Conservation (phyloP, 2,113 vertebrate genomes). For the Micromys minutus region DNA sequence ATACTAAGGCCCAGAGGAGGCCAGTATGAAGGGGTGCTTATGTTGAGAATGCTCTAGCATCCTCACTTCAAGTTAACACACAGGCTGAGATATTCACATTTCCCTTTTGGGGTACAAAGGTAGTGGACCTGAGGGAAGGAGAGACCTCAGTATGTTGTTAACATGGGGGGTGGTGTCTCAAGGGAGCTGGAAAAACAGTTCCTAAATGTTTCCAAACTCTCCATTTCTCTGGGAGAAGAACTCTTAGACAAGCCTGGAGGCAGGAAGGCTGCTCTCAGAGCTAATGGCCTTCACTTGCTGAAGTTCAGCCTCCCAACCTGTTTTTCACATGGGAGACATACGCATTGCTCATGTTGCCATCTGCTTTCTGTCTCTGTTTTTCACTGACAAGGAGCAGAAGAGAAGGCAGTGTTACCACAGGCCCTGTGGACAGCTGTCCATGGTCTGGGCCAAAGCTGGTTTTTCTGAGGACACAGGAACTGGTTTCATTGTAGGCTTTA, state of each 20-base stretch:
- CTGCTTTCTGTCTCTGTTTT: not conserved
- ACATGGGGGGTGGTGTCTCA: not conserved
- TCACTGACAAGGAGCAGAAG: not conserved
- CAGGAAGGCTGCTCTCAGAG: not conserved
- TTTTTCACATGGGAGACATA: not conserved
- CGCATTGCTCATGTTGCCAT: not conserved
- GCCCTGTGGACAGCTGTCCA: not conserved
- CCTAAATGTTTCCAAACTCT: not conserved
- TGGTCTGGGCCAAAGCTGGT: not conserved
- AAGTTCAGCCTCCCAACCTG: not conserved
- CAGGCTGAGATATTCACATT: not conserved
- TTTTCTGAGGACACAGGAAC: not conserved
- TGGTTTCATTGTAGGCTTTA: not conserved
- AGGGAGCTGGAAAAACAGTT: not conserved
- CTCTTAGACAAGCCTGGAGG: not conserved
- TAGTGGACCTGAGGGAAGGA: not conserved
- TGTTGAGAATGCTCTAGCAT: not conserved
- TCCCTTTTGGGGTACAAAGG: not conserved
- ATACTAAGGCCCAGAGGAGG: not conserved
- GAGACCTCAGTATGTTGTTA: not conserved
- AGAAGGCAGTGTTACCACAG: not conserved
- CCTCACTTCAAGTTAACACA: not conserved
- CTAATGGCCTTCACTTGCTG: not conserved
- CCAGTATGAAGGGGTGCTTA: not conserved
- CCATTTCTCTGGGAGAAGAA: not conserved